These are phyloP conservation scores for Gymnodraco acuticeps DNA, from an alignment of 2,797 vertebrate species.

Conservation along the genomic window DNA sequence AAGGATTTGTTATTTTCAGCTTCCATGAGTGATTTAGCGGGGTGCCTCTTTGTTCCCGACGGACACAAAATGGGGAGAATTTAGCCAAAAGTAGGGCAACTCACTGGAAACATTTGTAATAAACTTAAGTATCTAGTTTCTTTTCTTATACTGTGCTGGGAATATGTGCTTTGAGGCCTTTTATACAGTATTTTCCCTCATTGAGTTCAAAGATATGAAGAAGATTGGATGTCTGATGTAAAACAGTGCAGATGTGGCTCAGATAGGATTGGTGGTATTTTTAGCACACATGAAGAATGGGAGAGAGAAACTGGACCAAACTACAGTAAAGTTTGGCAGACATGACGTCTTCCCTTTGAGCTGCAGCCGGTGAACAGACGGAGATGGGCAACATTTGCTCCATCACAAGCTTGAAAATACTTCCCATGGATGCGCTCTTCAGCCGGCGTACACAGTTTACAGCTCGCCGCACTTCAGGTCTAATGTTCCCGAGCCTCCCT, in stretches of 20 bases:
- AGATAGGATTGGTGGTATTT: slow-evolving; percentile 6
- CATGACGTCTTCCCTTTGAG: slow-evolving; percentile 29
- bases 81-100: neutral
- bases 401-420: slow-evolving; percentile 7
- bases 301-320: slow-evolving; percentile 14
- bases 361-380: slow-evolving; percentile 5
- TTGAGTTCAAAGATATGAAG: slow-evolving; percentile 12
- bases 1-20: neutral
- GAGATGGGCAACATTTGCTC: slow-evolving; percentile 10
- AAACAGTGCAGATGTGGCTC: slow-evolving; percentile 44
- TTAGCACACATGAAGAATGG: slow-evolving; percentile 14
- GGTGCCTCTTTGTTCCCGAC: neutral
- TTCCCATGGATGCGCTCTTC: slow-evolving; percentile 11
- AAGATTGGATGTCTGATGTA: slow-evolving; percentile 23
- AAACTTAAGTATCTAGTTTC: neutral
- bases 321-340: slow-evolving; percentile 1
- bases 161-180: slow-evolving; percentile 30
- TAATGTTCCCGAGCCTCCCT: slow-evolving; percentile 37
- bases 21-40: slow-evolving; percentile 1
- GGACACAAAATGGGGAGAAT: neutral
- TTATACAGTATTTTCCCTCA: neutral
- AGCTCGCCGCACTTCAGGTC: slow-evolving; percentile 38
- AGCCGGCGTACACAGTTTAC: slow-evolving; percentile 31
- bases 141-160: slow-evolving; percentile 17
- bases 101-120: neutral